These are phyloP conservation scores for Linurgus olivaceus DNA, from an alignment of 2,797 vertebrate genomes.

Conservation along the genomic window DNA sequence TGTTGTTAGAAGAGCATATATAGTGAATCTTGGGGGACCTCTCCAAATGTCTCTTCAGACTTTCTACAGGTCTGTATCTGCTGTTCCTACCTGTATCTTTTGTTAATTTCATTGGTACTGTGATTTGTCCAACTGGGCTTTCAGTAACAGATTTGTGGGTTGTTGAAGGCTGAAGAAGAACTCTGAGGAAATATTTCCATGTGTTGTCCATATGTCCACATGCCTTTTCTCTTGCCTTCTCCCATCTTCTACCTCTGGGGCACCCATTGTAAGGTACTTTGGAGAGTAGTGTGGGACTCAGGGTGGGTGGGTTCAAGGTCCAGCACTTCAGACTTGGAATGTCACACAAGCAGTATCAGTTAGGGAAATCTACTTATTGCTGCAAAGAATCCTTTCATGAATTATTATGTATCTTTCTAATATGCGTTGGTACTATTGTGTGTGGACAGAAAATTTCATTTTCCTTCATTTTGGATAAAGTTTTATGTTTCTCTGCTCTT, in stretches of 20 bases:
- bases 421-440: neutral
- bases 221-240: neutral
- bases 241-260: accelerated
- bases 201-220: neutral
- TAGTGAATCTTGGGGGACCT: neutral
- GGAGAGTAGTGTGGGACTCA: neutral
- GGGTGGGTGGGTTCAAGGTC: neutral
- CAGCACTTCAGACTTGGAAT: neutral
- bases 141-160: neutral
- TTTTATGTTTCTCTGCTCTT: neutral
- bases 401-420: neutral
- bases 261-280: neutral
- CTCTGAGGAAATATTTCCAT: neutral
- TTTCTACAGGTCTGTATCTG: neutral
- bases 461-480: neutral
- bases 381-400: neutral
- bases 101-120: neutral
- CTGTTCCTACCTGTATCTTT: neutral
- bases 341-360: accelerated
- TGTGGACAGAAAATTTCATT: neutral
- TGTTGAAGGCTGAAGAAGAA: neutral
- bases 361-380: neutral
- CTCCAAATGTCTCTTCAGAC: neutral
- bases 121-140: neutral
- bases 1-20: neutral